These are phyloP conservation scores for Tachina fera DNA, from an alignment of 2,888 invertebrate genomes.

Conservation along the genomic window DNA sequence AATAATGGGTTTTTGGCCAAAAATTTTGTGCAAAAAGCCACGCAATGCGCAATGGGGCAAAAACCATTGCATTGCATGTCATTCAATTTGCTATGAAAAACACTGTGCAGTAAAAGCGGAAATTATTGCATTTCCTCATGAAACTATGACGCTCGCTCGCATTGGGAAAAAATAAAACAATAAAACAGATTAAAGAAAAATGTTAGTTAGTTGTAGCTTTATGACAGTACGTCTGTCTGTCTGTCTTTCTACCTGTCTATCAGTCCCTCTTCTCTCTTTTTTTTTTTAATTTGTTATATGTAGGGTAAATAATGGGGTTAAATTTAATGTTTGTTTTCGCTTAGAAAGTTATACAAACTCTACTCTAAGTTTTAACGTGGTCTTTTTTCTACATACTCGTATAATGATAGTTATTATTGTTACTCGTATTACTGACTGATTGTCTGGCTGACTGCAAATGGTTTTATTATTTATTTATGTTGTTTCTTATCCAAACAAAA, in stretches of 20 bases:
- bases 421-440: neutral
- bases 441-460: constrained; percentile 17
- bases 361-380: neutral
- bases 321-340: constrained; percentile 39
- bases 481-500: neutral
- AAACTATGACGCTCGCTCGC: constrained; percentile 55
- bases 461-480: constrained; percentile 14
- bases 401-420: constrained; percentile 29
- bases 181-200: constrained; percentile 23
- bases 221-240: constrained; percentile 2
- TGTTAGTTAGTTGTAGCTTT: constrained; percentile 30
- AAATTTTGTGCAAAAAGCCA: constrained; percentile 8
- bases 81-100: constrained; percentile 56
- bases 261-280: neutral
- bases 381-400: neutral
- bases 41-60: neutral
- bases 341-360: constrained; percentile 29
- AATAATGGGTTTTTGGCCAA: constrained; percentile 53
- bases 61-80: constrained; percentile 55
- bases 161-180: constrained; percentile 15
- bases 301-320: constrained; percentile 52
- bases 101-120: constrained; percentile 60
- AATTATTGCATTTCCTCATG: constrained; percentile 71
- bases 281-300: neutral
- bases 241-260: neutral